Evolutionary conservation across 2,888 invertebrate species (phyloP), one percentile per base, ranked within the genome.

Genomic region (Leptinotarsa tumamoca): DNA sequence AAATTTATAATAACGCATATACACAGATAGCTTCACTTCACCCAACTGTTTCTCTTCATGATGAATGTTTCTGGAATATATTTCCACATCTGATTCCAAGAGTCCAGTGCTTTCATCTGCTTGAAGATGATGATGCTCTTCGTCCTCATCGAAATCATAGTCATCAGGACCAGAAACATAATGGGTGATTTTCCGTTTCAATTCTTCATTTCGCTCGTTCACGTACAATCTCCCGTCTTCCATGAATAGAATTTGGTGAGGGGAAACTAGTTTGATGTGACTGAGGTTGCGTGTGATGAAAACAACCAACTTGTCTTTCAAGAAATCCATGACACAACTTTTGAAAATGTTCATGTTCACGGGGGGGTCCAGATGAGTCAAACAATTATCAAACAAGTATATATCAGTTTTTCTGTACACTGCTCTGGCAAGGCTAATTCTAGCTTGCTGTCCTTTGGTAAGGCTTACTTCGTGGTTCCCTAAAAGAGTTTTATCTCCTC

Each of bases 391-490:
- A 33, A 86, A 71, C 50, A 86, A 77, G 68, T 86, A 86, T 68
- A 86, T 85, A 75, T 86, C 85, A 67, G 82, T 82, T 3, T 84
- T 77, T 75, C 80, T 84, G 73, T 86, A 86, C 14, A 85, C 78
- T 18, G 86, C 85, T 75, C 86, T 79, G 1, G 86, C 86, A 49
- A 86, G 74, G 73, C 83, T 85, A n/a, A 86, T 83, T 67, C 86
- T 78, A 18, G 84, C 80, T 81, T 86, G 84, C 72, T 86, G 93
- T 33, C 93, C 92, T 70, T 92, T 93, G 83, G 92, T 92, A 68
- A 93, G 86, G 79, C 90, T 91, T 10, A 91, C 89, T 5, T 93
- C 93, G 71, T 91, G 88, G 80, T 93, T 93, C 4, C 93, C 93
- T 3, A 93, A 91, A 66, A 92, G 83, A 0, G 92, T 93, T 84